Percentiles rank a stretch among this genome's conserved stretches.
Evolutionary conservation across 2,888 invertebrate genomes (phyloP).

Genomic region (Hyalella azteca): DNA sequence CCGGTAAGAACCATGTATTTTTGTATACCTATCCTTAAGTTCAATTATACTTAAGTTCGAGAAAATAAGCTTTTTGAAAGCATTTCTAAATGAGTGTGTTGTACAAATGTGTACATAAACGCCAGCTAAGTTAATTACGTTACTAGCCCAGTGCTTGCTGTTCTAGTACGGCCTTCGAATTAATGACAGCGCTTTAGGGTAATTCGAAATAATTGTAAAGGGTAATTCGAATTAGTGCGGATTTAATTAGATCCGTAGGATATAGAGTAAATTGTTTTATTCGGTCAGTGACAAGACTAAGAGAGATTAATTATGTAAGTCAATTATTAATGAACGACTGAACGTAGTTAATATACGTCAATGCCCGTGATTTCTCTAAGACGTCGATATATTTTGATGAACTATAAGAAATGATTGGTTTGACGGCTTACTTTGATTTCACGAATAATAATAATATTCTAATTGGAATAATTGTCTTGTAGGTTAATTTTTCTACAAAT

Average conservation of each 20-base stretch:
- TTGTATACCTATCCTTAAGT: slow-evolving; percentile 31
- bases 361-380: too few relatives aligned
- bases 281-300: background rate
- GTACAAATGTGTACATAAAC: slow-evolving; percentile 29
- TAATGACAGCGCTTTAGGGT: too few relatives aligned
- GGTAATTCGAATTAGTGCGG: background rate
- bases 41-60: slow-evolving; percentile 15
- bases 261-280: background rate
- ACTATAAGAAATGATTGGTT: too few relatives aligned
- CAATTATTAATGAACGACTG: background rate
- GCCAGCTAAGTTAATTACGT: background rate
- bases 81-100: background rate
- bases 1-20: slow-evolving; percentile 28
- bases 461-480: too few relatives aligned
- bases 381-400: too few relatives aligned
- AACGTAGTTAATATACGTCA: too few relatives aligned
- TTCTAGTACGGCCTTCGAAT: too few relatives aligned
- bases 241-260: background rate
- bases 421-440: too few relatives aligned
- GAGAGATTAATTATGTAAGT: background rate
- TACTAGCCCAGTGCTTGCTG: background rate
- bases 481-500: too few relatives aligned
- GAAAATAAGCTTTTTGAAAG: background rate
- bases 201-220: slow-evolving; percentile 3
- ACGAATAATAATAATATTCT: too few relatives aligned